phyloP scores from a whole-genome alignment of 2,797 vertebrate species.

The Onychomys leucogaster region DNA sequence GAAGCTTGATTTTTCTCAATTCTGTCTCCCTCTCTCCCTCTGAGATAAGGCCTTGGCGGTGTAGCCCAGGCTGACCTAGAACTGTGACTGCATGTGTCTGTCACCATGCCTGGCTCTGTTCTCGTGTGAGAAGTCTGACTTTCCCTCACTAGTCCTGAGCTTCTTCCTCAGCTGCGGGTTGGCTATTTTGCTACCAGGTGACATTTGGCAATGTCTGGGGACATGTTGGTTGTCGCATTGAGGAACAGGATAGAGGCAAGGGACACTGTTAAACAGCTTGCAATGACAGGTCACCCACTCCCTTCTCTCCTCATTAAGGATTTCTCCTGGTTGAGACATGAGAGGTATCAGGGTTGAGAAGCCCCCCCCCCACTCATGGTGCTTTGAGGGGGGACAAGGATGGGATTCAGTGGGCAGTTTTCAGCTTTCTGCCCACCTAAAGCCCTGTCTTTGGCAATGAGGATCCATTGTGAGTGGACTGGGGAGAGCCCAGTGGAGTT shows the following conservation, averaged over 20 bases:
- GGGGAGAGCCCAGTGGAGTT: not conserved
- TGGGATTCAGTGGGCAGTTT: too few relatives aligned
- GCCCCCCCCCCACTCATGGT: too few relatives aligned
- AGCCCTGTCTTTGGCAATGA: not conserved
- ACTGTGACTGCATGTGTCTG: not conserved
- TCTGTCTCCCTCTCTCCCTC: not conserved
- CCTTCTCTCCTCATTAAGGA: not conserved
- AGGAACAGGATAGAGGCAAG: not conserved
- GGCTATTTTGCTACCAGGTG: not conserved
- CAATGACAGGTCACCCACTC: not conserved
- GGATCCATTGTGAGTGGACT: fast-evolving
- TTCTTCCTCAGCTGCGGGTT: not conserved
- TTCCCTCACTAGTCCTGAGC: not conserved
- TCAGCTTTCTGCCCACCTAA: too few relatives aligned
- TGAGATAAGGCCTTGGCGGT: not conserved
- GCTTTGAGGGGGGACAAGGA: not conserved
- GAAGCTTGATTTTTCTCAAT: not conserved
- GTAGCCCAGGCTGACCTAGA: not conserved
- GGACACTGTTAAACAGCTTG: not conserved
- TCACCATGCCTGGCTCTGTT: too few relatives aligned
- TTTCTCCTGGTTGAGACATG: fast-evolving
- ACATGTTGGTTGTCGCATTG: fast-evolving
- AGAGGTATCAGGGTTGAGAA: not conserved
- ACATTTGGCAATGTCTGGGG: not conserved
- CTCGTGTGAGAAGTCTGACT: not conserved